A percentile compares a stretch with the other conserved stretches of the same genome.
Conservation (phyloP, 2,888 invertebrate genomes). For the Trichogramma dendrolimi region DNA sequence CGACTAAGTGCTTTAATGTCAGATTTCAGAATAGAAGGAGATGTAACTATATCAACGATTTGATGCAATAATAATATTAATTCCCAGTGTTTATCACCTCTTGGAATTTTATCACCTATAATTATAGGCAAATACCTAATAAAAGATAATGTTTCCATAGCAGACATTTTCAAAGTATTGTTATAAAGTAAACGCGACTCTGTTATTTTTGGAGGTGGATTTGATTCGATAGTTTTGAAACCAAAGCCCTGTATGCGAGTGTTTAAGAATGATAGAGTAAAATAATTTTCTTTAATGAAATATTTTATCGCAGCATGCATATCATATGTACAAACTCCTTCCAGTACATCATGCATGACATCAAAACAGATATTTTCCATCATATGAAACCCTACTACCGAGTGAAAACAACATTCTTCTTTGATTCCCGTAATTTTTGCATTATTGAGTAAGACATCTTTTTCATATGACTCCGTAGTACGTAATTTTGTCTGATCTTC, state of each 20-base stretch:
- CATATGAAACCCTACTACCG: conserved; percentile 18
- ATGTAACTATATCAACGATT: conserved; percentile 24
- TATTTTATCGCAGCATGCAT: conserved; percentile 10
- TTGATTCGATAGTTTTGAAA: conserved; percentile 13
- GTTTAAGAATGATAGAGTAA: conserved; percentile 20
- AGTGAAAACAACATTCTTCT: conserved; percentile 15
- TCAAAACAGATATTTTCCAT: conserved; percentile 17
- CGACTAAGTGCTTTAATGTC: conserved; percentile 14
- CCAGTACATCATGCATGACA: conserved; percentile 24
- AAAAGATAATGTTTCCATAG: conserved; percentile 27
- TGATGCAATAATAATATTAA: conserved; percentile 22
- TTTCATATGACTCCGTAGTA: conserved; percentile 14
- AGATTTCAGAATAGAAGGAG: conserved; percentile 14
- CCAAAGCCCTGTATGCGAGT: conserved; percentile 14
- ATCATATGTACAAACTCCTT: conserved; percentile 11
- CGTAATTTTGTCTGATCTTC: conserved; percentile 11
- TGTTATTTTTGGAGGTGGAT: conserved; percentile 11
- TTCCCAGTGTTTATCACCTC: conserved; percentile 22
- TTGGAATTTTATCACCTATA: conserved; percentile 23
- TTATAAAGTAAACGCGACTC: conserved; percentile 9
- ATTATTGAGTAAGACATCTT: conserved; percentile 8
- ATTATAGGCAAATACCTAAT: conserved; percentile 23
- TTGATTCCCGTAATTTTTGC: conserved; percentile 10
- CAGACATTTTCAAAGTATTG: conserved; percentile 21
- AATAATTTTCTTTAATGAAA: conserved; percentile 15